A percentile compares a stretch with the other conserved stretches of the same genome.
Evolutionary conservation across 2,888 invertebrate species (phyloP).

Genomic region (Altica lythri): DNA sequence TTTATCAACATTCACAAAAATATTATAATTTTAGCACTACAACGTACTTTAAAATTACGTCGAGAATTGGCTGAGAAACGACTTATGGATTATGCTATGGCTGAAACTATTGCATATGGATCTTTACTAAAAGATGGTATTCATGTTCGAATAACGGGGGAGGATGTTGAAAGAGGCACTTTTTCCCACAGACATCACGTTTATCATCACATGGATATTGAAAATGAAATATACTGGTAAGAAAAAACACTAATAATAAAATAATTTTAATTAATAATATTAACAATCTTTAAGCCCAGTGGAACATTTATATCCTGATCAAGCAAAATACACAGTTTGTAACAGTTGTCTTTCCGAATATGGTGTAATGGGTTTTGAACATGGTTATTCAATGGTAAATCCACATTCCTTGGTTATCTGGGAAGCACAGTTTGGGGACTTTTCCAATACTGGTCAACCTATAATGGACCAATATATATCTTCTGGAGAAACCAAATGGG

Average conservation of each 20-base stretch:
- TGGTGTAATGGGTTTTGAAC: conserved; percentile 70
- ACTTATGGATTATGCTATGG: conserved; percentile 94
- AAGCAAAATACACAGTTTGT: conserved; percentile 96
- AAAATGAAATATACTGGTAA: conserved; percentile 67
- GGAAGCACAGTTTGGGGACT: conserved; percentile 99
- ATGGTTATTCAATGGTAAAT: conserved; percentile 92
- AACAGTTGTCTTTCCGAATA: conserved; percentile 99
- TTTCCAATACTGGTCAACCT: conserved; percentile 97
- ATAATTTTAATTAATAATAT: no score
- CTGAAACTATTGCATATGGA: conserved; percentile 97
- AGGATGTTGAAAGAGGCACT: conserved; percentile 98
- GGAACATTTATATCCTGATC: conserved; percentile 92
- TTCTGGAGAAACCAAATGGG: conserved; percentile 97
- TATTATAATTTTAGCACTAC: conserved; percentile 60
- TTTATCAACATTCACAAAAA: no score
- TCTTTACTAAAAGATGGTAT: conserved; percentile 94
- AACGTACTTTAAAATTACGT: conserved; percentile 84
- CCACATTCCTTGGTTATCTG: conserved; percentile 95
- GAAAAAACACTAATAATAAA: background rate
- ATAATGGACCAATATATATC: conserved; percentile 93
- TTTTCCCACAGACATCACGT: conserved; percentile 90
- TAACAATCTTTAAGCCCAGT: conserved; percentile 65
- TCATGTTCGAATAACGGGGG: conserved; percentile 91
- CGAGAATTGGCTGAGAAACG: conserved; percentile 90
- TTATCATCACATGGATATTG: conserved; percentile 96